These are phyloP conservation scores for Cyanoramphus novaezelandiae DNA, from an alignment of 2,113 vertebrate species.

Conservation along the genomic window DNA sequence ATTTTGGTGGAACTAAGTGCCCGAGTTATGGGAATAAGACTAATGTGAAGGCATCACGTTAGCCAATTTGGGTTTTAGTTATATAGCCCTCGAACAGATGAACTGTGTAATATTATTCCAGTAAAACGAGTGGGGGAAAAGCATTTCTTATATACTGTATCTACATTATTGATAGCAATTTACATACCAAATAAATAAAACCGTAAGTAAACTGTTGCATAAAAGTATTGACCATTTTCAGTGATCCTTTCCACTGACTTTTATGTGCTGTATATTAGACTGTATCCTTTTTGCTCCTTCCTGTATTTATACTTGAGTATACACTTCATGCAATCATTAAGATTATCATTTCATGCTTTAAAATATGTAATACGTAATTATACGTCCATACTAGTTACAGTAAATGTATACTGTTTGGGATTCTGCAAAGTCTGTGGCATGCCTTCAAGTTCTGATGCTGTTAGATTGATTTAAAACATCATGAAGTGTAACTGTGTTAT, in stretches of 20 bases:
- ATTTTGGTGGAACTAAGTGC: slow-evolving; percentile 53
- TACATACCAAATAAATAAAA: slow-evolving; percentile 36
- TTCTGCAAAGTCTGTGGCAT: background rate
- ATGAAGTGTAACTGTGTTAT: background rate
- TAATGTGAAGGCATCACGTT: slow-evolving; percentile 3
- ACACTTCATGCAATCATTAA: slow-evolving; percentile 13
- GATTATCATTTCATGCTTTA: slow-evolving; percentile 42
- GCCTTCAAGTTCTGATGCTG: background rate
- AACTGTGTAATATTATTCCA: slow-evolving; percentile 6
- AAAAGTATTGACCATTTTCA: slow-evolving; percentile 41
- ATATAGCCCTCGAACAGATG: background rate
- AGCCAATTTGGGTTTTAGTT: slow-evolving; percentile 16
- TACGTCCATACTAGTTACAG: background rate
- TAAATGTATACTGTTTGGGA: background rate
- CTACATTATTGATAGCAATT: slow-evolving; percentile 40
- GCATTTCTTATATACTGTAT: background rate
- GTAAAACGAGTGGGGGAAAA: background rate
- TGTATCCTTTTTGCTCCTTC: slow-evolving; percentile 35
- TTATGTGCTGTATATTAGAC: background rate
- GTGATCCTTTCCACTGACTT: slow-evolving; percentile 34
- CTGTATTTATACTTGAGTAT: slow-evolving; percentile 10
- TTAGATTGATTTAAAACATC: slow-evolving; percentile 40
- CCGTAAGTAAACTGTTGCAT: slow-evolving; percentile 15
- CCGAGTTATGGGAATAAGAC: slow-evolving; percentile 31
- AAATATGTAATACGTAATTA: slow-evolving; percentile 42